These are phyloP conservation scores for Eucriotettix oculatus DNA, from an alignment of 2,888 invertebrate species.

Conservation along the genomic window DNA sequence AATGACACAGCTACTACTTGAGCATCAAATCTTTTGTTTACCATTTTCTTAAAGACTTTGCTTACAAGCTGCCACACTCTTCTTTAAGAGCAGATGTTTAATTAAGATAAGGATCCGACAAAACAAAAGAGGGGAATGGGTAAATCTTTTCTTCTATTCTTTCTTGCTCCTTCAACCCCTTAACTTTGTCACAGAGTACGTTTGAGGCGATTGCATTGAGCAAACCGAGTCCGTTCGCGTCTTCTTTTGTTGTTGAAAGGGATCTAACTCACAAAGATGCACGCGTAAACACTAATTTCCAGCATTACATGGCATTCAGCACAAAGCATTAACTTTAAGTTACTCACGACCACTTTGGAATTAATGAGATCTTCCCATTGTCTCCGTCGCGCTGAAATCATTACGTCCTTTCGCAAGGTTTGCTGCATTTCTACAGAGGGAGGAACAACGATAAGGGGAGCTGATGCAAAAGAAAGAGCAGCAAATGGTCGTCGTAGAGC, in stretches of 20 bases:
- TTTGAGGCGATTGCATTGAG: neutral
- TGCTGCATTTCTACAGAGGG: no score
- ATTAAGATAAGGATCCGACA: neutral
- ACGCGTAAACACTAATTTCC: neutral
- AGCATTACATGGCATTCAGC: neutral
- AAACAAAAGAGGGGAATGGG: neutral
- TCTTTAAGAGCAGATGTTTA: neutral
- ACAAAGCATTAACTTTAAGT: neutral
- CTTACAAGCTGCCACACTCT: neutral
- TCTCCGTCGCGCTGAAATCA: neutral
- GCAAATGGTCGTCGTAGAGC: no score
- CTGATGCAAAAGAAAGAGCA: no score
- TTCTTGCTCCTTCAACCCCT: neutral
- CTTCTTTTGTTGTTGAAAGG: neutral
- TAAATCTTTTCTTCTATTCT: neutral
- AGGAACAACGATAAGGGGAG: no score
- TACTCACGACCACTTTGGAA: neutral
- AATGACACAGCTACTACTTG: no score
- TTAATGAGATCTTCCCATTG: neutral
- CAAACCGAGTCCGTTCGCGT: neutral
- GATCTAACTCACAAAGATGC: neutral
- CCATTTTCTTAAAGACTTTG: no score
- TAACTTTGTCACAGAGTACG: neutral
- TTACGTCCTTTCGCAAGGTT: no score
- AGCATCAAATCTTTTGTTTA: no score